Evolutionary conservation across 2,797 vertebrate species (phyloP), one percentile per base, ranked within the genome.

Genomic region (Crocidura indochinensis): DNA sequence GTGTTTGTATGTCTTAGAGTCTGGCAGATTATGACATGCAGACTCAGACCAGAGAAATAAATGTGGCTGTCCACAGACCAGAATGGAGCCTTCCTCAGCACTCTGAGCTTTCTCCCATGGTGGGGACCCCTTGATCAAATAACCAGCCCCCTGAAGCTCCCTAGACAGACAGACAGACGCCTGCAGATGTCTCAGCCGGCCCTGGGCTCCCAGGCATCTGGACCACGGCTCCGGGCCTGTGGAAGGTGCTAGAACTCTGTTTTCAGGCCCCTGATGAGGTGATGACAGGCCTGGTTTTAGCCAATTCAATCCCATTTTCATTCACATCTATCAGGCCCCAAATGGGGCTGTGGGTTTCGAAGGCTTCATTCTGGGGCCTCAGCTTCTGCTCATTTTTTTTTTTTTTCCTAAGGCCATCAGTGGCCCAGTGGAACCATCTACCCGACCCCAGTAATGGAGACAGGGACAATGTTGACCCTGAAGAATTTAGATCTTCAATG

Each of bases 281-380:
- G 92, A 78, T 27, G 75, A 95, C 81, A 74, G 88, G 56, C 88
- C 80, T 67, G 74, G 80, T 65, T 91, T 90, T 69, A 92, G 77
- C 46, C 87, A 47, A 60, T 94, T 92, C 84, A 83, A 60, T 29
- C 1, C 64, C 84, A 74, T 83, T 81, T 95, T 74, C 76, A 38
- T 72, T 68, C 87, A 64, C 92, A 47, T 62, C 26, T 1, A 17
- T 92, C 46, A 78, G 77, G 69, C 29, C 47, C 79, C 0, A 29
- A 71, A 84, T n/a, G 46, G 76, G 15, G 67, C 10, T 4, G 53
- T 81, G 67, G 49, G 12, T 71, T 78, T 17, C 19, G 79, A 56
- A 73, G 69, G 9, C 15, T 74, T 15, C 9, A 38, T 65, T 49
- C 4, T 1, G 24, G 60, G 7, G 15, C 24, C 4, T 60, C 38